Percentiles rank a stretch among this genome's conserved stretches.
phyloP scores from a whole-genome alignment of 1,140 invertebrate genomes.

The Pachyrhynchus sulphureomaculatus region DNA sequence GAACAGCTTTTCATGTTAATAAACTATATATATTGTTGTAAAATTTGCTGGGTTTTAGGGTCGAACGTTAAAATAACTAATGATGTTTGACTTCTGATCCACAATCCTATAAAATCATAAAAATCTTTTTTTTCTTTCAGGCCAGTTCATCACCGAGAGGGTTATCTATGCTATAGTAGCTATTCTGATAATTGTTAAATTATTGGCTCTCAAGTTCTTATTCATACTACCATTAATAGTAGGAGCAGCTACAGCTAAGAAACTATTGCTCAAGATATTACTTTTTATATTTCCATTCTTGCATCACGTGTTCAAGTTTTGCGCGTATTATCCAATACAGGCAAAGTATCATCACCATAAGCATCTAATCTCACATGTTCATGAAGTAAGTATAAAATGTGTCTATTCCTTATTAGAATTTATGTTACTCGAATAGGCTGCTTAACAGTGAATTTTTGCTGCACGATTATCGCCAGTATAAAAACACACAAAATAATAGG shows the following conservation, averaged over 20 bases:
- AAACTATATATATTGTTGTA: no score
- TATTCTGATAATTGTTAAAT: constrained; percentile 73
- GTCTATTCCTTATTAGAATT: not conserved
- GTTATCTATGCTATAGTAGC: constrained; percentile 71
- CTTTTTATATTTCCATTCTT: constrained; percentile 79
- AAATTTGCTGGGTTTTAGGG: no score
- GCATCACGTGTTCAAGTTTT: constrained; percentile 79
- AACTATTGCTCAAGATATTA: constrained; percentile 74
- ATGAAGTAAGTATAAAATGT: constrained; percentile 51
- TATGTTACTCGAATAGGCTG: no score
- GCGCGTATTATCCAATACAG: constrained; percentile 73
- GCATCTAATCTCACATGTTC: constrained; percentile 67
- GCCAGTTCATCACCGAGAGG: constrained; percentile 74
- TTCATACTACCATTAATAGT: constrained; percentile 72
- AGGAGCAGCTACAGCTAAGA: constrained; percentile 78
- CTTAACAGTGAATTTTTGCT: no score
- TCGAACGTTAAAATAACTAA: no score
- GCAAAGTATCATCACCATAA: constrained; percentile 81
- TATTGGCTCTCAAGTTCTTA: constrained; percentile 75
- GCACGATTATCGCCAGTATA: no score
- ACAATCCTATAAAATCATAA: no score
- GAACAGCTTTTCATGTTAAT: no score
- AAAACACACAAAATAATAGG: no score
- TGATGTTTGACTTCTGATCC: no score
- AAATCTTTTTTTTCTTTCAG: constrained; percentile 63